Evolutionary conservation across 2,888 invertebrate species (phyloP).

Genomic region (Mamestra brassicae): DNA sequence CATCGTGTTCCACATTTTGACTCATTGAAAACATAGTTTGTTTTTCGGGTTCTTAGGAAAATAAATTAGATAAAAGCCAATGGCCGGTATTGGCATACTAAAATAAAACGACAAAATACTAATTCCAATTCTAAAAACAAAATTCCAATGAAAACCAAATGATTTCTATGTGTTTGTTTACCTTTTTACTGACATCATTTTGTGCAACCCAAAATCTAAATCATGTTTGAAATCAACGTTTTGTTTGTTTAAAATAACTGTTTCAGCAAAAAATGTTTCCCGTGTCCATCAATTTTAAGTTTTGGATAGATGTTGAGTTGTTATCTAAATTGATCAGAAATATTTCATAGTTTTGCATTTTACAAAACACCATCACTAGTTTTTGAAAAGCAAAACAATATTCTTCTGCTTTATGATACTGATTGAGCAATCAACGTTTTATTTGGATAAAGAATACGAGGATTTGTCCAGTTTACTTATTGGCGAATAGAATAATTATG

Average conservation of each 20-base stretch:
- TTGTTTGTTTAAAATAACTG: conserved; percentile 16
- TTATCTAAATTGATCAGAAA: conserved; percentile 15
- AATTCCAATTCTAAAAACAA: not conserved
- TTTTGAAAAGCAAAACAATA: not conserved
- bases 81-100: no score
- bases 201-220: not conserved
- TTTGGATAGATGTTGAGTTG: not conserved
- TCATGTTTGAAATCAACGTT: conserved; percentile 3
- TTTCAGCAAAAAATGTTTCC: not conserved
- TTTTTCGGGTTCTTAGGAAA: no score
- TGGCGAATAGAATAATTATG: no score
- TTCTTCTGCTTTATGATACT: not conserved
- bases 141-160: not conserved
- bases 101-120: not conserved
- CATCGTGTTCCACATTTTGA: no score
- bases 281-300: conserved; percentile 19
- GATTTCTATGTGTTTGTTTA: not conserved
- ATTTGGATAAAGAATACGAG: no score
- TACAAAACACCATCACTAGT: not conserved
- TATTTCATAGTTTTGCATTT: conserved; percentile 6
- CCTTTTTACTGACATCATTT: not conserved
- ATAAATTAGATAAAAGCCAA: no score
- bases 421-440: not conserved
- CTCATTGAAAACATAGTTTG: no score
- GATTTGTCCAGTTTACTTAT: no score